Evolutionary conservation across 2,888 invertebrate species (phyloP).

Genomic region (Spilarctia lutea): DNA sequence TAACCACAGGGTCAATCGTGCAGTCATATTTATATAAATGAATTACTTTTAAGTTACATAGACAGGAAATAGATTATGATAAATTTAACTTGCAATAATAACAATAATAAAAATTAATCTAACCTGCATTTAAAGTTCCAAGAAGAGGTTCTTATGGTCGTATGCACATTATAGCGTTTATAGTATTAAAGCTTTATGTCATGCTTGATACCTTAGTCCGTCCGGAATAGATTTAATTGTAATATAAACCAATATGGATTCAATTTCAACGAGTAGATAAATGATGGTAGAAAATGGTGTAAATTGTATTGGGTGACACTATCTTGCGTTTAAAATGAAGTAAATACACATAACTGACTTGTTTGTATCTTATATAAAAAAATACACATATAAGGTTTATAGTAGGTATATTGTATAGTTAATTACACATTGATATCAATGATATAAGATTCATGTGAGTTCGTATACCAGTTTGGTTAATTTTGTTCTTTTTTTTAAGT

Average conservation of each 20-base stretch:
- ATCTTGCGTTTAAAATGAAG: too few species aligned
- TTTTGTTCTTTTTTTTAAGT: too few species aligned
- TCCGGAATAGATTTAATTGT: constrained; percentile 34
- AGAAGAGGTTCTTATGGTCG: background rate
- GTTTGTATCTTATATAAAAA: too few species aligned
- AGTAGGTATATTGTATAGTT: too few species aligned
- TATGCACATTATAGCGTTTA: background rate
- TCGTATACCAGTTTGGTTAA: too few species aligned
- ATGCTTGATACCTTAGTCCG: background rate
- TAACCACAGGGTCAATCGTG: too few species aligned
- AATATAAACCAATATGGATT: constrained; percentile 11
- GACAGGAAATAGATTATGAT: too few species aligned
- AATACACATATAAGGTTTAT: background rate
- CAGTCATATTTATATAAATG: too few species aligned
- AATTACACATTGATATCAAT: background rate
- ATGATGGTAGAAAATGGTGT: background rate
- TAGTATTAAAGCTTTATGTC: constrained; percentile 8
- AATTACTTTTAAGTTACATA: too few species aligned
- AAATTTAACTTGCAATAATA: too few species aligned
- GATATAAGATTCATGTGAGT: background rate
- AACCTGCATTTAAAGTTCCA: constrained; percentile 1
- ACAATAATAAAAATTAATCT: too few species aligned
- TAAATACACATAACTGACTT: too few species aligned
- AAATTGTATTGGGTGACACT: background rate
- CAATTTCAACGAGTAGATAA: background rate